Conservation (phyloP, 1,140 invertebrate genomes). For the Heliothis virescens region DNA sequence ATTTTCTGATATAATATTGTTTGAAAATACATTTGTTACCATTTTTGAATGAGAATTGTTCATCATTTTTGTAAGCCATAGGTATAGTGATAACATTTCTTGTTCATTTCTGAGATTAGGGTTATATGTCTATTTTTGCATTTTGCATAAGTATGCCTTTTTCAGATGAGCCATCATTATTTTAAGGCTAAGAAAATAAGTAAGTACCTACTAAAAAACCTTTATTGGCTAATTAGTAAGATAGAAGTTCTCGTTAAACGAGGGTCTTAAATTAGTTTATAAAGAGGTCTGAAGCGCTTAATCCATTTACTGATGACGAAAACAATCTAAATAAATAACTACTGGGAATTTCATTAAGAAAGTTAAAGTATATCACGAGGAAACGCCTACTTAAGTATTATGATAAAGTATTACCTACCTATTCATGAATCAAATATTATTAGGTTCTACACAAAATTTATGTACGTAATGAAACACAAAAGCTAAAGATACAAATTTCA, state of each 20-base stretch:
- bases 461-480: conserved; percentile 16
- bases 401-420: background rate
- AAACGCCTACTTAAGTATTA: background rate
- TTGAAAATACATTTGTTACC: conserved; percentile 39
- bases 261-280: background rate
- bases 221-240: too few relatives aligned
- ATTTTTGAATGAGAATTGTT: conserved; percentile 31
- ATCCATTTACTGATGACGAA: conserved; percentile 1
- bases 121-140: background rate
- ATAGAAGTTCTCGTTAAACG: background rate
- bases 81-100: background rate
- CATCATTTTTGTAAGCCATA: background rate
- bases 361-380: background rate
- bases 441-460: conserved; percentile 11
- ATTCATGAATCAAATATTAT: conserved; percentile 10
- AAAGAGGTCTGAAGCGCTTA: background rate
- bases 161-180: background rate
- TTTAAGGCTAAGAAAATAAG: too few relatives aligned
- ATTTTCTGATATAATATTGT: conserved; percentile 49
- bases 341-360: background rate
- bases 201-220: too few relatives aligned
- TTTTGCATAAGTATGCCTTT: background rate
- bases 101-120: background rate
- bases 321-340: background rate
- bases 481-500: conserved; percentile 7